phyloP scores from a whole-genome alignment of 1,140 invertebrate species.

The Drosophila sechellia region DNA sequence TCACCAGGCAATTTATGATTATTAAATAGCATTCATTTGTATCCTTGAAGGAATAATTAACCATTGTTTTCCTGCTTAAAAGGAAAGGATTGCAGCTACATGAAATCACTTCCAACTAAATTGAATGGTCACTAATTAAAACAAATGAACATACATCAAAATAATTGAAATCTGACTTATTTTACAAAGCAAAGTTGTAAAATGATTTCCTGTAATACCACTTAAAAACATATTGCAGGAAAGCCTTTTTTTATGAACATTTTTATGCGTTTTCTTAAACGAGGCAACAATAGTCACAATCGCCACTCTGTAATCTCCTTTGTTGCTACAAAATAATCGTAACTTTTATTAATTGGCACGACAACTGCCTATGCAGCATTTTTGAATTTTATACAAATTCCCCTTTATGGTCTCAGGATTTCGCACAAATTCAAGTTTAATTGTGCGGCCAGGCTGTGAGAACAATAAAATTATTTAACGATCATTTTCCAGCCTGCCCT shows the following conservation, averaged over 20 bases:
- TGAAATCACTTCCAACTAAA: neutral
- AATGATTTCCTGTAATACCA: conserved; percentile 19
- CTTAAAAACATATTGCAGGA: conserved; percentile 23
- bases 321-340: conserved; percentile 71
- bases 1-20: conserved; percentile 52
- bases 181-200: neutral
- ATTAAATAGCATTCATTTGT: conserved; percentile 57
- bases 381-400: conserved; percentile 45
- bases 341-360: conserved; percentile 77
- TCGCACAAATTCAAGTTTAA: conserved; percentile 55
- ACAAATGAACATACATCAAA: conserved; percentile 18
- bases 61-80: neutral
- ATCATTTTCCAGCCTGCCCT: conserved; percentile 45
- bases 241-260: conserved; percentile 24
- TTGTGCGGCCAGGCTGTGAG: conserved; percentile 74
- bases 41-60: conserved; percentile 2
- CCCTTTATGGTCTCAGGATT: conserved; percentile 53
- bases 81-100: neutral
- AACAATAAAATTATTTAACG: conserved; percentile 80
- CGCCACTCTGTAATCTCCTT: conserved; percentile 22
- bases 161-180: conserved; percentile 27
- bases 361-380: conserved; percentile 66
- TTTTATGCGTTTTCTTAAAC: conserved; percentile 37
- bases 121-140: conserved; percentile 65
- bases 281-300: conserved; percentile 42